Base-by-base conservation (phyloP, 2,888 invertebrate species). In the Drosophila antonietae region DNA sequence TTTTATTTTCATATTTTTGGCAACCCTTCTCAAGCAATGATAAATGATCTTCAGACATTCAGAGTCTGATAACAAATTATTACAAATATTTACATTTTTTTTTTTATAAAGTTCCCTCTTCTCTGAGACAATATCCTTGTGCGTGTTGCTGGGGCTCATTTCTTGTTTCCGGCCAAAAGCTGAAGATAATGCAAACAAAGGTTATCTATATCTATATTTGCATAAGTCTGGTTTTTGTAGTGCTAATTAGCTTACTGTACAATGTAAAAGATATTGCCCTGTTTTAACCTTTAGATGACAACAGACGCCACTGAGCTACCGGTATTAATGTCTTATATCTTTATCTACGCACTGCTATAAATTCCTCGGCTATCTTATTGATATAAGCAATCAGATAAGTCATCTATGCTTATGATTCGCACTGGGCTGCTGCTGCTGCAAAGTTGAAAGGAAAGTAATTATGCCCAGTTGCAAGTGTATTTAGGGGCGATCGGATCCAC, bases 381-480 rank as follows among this genome's bases (percentile, higher is more conserved):
- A 39, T 37, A 49, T 59, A 49, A 9, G 18, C 28, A 59, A 28
- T 37, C 28, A 49, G 59, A 49, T 61, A 53, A 53, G n/a, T 44
- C 44, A 37, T 46, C 57, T 72, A 47, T 47, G n/a, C 39, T 20
- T 35, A 39, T 15, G 15, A 7, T 39, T 39, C 37, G 37, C 37
- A 39, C 37, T 39, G 37, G 14, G 37, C 37, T 7, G 28, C 28
- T 28, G 23, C 23, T 14, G 37, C 37, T 41, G 55, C 74, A 77
- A 66, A 64, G 51, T 52, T 64, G 37, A 47, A 67, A 55, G 43
- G 61, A 67, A 47, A 67, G 69, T 61, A 77, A 77, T 78, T 67
- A 77, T 77, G 67, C 70, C 67, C 57, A 10, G 60, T 43, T 41
- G 46, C 56, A 68, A 78, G 76, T 76, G 76, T 78, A 77, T 78